A percentile compares a stretch with the other conserved stretches of the same genome.
Evolutionary conservation across 30 jellyfish, hydroid and myxozoan species (phyloP).

Genomic region (Aurelia coerulea): DNA sequence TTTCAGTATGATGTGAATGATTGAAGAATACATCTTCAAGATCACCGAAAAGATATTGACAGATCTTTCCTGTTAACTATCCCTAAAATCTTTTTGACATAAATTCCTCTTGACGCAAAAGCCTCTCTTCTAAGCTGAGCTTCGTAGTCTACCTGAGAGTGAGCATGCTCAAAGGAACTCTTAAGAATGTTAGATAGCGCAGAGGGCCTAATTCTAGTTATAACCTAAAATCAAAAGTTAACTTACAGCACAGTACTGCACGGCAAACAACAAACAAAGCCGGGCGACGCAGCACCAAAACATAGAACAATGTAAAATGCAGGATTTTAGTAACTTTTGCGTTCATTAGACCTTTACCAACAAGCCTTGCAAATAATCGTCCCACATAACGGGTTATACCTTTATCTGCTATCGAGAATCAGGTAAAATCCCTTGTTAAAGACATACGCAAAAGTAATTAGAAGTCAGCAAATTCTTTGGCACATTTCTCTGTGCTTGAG

Average conservation of each 20-base stretch:
- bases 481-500: slow-evolving; percentile 98
- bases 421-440: slow-evolving; percentile 47
- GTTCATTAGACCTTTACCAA: slow-evolving; percentile 47
- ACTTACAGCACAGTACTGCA: too few relatives aligned
- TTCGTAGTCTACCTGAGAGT: too few relatives aligned
- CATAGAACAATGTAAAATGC: not conserved
- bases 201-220: too few relatives aligned
- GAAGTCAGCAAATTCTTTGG: slow-evolving; percentile 98
- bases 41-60: too few relatives aligned
- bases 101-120: not conserved
- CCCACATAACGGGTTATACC: slow-evolving; percentile 31
- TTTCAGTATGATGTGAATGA: too few relatives aligned
- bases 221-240: too few relatives aligned
- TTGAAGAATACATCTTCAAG: too few relatives aligned
- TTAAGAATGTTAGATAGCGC: too few relatives aligned
- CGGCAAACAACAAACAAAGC: too few relatives aligned
- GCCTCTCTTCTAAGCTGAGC: not conserved
- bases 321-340: slow-evolving; percentile 4
- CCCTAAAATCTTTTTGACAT: too few relatives aligned
- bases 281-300: slow-evolving; percentile 31
- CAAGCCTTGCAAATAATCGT: slow-evolving; percentile 62
- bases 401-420: slow-evolving; percentile 36
- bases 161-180: too few relatives aligned
- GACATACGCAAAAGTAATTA: slow-evolving; percentile 58
- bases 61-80: too few relatives aligned